These are phyloP conservation scores for Epizoanthus stellaris DNA, from an alignment of 92 coral and sea anemone genomes.

Conservation along the genomic window DNA sequence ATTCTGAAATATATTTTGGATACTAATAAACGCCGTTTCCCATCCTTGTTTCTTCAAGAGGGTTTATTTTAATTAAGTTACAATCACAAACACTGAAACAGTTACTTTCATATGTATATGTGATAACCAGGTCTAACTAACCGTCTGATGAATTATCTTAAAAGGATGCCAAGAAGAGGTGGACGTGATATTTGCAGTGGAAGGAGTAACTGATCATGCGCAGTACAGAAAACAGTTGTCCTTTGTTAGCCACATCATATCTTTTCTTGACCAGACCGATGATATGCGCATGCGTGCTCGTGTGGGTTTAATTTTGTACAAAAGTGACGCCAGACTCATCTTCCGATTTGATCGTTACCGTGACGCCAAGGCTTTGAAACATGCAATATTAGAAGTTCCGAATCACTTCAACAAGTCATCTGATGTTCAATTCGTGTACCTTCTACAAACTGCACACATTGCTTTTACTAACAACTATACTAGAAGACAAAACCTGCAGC, in stretches of 20 bases:
- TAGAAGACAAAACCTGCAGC: background rate
- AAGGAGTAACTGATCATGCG: background rate
- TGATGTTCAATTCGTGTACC: background rate
- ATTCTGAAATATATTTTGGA: too few relatives aligned
- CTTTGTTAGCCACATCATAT: background rate
- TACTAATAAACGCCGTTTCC: too few relatives aligned
- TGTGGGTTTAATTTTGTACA: background rate
- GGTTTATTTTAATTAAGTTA: too few relatives aligned
- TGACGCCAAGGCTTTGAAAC: background rate
- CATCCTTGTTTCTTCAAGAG: too few relatives aligned
- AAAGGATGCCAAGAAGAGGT: slow-evolving; percentile 22
- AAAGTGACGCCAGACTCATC: background rate
- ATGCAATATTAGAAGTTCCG: background rate
- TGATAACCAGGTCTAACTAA: too few relatives aligned
- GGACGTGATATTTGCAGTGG: slow-evolving; percentile 1
- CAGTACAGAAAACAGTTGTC: background rate
- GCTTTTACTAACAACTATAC: background rate
- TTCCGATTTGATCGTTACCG: background rate
- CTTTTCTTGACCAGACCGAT: background rate
- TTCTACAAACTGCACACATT: background rate
- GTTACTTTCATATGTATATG: too few relatives aligned
- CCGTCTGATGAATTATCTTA: background rate
- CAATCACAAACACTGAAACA: too few relatives aligned
- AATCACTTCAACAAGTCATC: background rate
- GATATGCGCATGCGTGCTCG: background rate